These are phyloP conservation scores for Strix aluco DNA, from an alignment of 2,113 vertebrate species.

Conservation along the genomic window DNA sequence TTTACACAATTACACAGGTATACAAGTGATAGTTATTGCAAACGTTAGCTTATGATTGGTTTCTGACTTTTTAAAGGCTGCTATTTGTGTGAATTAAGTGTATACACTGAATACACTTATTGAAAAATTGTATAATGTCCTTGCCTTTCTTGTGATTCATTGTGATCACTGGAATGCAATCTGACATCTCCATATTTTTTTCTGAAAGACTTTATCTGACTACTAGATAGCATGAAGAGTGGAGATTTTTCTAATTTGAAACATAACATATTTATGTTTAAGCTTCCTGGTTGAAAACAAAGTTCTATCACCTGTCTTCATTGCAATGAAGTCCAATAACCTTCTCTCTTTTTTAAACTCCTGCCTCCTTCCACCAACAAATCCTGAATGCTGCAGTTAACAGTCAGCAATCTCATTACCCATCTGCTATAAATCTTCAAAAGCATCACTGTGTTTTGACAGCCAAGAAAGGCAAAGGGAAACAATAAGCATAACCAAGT, in stretches of 20 bases:
- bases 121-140: not conserved
- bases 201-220: conserved; percentile 31
- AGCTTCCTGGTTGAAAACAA: conserved; percentile 47
- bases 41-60: not conserved
- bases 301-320: conserved; percentile 47
- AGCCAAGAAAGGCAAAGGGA: conserved; percentile 62
- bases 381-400: conserved; percentile 70
- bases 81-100: not conserved
- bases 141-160: not conserved
- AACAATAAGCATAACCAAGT: conserved; percentile 64
- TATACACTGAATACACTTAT: not conserved
- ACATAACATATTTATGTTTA: conserved; percentile 58
- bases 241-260: conserved; percentile 37
- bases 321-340: conserved; percentile 19
- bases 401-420: conserved; percentile 72
- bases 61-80: not conserved
- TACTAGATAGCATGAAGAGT: conserved; percentile 12
- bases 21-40: not conserved
- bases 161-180: conserved; percentile 28
- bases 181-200: conserved; percentile 22
- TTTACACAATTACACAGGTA: not conserved
- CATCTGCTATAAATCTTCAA: conserved; percentile 74
- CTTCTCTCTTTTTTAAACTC: conserved; percentile 31
- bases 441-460: conserved; percentile 73
- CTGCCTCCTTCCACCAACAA: conserved; percentile 35